phyloP scores from a whole-genome alignment of 2,797 vertebrate genomes.

The Pteropus rufus region DNA sequence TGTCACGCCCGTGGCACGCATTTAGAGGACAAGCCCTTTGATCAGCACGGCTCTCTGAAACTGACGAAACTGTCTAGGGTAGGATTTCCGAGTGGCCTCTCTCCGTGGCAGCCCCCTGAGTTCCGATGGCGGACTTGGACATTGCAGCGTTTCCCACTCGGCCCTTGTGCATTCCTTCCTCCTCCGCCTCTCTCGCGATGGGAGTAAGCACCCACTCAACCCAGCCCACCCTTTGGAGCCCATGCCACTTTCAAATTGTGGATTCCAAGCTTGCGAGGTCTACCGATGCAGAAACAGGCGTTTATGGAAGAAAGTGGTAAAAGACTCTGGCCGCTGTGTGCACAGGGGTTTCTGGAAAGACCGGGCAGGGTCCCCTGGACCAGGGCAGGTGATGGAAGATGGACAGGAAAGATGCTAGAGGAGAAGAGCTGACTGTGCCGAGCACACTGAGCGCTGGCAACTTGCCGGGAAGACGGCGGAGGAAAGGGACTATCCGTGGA shows the following conservation, averaged over 20 bases:
- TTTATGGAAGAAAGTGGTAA: accelerated
- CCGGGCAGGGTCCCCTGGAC: not conserved
- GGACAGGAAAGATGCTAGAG: not conserved
- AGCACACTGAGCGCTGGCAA: not conserved
- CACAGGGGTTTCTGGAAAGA: not conserved
- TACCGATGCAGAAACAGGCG: not conserved
- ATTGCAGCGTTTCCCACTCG: not conserved
- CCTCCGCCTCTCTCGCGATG: accelerated
- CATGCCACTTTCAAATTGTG: not conserved
- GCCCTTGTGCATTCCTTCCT: too few relatives aligned
- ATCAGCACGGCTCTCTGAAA: not conserved
- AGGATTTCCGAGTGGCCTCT: not conserved
- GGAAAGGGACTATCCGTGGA: not conserved
- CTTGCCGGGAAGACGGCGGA: not conserved
- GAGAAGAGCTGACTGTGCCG: not conserved
- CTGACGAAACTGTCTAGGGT: not conserved
- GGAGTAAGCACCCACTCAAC: not conserved
- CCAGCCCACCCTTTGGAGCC: not conserved
- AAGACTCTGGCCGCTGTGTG: accelerated
- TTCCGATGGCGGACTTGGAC: not conserved
- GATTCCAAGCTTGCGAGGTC: accelerated
- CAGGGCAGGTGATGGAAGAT: too few relatives aligned
- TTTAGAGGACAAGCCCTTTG: too few relatives aligned
- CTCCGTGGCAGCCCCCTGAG: not conserved
- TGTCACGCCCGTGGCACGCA: too few relatives aligned